A percentile compares a stretch with the other conserved stretches of the same genome.
Conservation (phyloP, 2,113 vertebrate genomes). For the Rhinichthys klamathensis region DNA sequence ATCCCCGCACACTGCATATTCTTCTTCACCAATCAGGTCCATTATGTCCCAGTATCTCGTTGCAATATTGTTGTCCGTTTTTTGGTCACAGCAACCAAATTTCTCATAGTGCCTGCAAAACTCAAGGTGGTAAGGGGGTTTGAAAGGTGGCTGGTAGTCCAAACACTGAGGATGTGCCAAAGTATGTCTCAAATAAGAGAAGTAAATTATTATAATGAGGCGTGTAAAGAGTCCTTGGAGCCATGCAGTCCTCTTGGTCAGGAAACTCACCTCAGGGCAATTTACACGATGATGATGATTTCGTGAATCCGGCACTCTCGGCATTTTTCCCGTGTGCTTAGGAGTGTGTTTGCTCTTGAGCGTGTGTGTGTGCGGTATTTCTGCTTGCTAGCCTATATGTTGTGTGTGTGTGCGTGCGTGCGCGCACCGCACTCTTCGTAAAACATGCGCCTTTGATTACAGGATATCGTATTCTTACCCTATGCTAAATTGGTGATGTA, state of each 20-base stretch:
- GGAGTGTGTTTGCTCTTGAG: conserved; percentile 56
- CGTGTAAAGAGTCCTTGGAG: background rate
- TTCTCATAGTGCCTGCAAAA: conserved; percentile 82
- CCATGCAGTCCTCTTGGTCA: background rate
- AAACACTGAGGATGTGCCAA: conserved; percentile 84
- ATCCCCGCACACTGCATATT: conserved; percentile 69
- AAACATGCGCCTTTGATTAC: background rate
- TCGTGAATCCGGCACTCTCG: conserved; percentile 47
- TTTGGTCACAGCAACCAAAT: conserved; percentile 85
- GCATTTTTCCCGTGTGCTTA: conserved; percentile 66
- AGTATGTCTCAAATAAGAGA: conserved; percentile 55
- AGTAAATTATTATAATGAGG: conserved; percentile 51
- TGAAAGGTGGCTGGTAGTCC: conserved; percentile 83
- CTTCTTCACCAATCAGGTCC: conserved; percentile 70
- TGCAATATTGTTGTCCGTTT: conserved; percentile 75
- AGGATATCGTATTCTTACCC: background rate
- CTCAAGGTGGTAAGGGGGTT: conserved; percentile 75
- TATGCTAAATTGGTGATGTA: background rate
- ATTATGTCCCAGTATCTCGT: conserved; percentile 81
- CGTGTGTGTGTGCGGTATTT: background rate
- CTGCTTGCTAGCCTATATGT: background rate
- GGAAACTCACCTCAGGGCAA: background rate
- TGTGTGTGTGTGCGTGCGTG: background rate
- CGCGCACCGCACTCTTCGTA: background rate
- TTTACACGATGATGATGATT: conserved; percentile 27